phyloP scores from a whole-genome alignment of 1,140 invertebrate genomes.

The Hycleus phaleratus region DNA sequence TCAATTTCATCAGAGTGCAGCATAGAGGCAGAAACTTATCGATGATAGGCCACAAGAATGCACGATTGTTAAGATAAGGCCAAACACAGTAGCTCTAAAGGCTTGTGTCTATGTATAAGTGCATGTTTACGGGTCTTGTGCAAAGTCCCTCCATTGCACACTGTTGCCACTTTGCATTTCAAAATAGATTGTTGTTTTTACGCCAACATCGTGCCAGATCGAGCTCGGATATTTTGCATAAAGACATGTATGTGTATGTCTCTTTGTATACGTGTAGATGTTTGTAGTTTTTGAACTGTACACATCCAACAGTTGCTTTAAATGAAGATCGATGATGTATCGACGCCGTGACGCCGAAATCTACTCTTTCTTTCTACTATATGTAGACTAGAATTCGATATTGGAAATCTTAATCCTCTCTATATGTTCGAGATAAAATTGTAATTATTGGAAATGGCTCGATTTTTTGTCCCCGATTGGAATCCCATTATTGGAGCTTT shows the following conservation, averaged over 20 bases:
- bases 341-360: conserved; percentile 11
- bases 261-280: conserved; percentile 16
- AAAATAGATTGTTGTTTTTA: conserved; percentile 32
- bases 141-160: conserved; percentile 15
- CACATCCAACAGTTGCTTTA: conserved; percentile 21
- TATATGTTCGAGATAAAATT: no score
- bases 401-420: no score
- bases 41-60: conserved; percentile 28
- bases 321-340: conserved; percentile 32
- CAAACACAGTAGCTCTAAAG: conserved; percentile 23
- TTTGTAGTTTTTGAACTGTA: conserved; percentile 21
- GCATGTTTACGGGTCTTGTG: conserved; percentile 31
- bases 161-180: conserved; percentile 36
- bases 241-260: conserved; percentile 32
- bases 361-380: no score
- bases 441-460: no score
- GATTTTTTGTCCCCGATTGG: no score
- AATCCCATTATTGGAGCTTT: no score
- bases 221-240: conserved; percentile 34
- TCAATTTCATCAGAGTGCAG: conserved; percentile 23
- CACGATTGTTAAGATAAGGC: conserved; percentile 31
- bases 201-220: conserved; percentile 36
- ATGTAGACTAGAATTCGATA: no score
- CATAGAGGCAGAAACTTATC: conserved; percentile 16
- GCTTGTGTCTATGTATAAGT: conserved; percentile 13